Conservation (phyloP, 2,113 vertebrate genomes). For the Tapirus terrestris region DNA sequence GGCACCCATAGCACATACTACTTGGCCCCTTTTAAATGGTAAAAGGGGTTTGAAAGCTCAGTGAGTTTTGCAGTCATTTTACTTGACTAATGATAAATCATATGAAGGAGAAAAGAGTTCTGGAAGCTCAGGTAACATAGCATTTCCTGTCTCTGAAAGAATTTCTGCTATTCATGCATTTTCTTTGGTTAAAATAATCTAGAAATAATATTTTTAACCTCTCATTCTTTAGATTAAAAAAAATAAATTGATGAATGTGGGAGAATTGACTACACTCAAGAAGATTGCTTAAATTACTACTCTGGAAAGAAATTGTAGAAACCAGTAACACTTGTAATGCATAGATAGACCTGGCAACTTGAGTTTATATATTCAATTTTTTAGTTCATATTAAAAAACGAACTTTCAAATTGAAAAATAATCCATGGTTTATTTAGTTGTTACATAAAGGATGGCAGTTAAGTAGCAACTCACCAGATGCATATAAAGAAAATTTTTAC, state of each 20-base stretch:
- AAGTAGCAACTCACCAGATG: not conserved
- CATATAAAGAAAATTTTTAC: not conserved
- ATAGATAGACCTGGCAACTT: not conserved
- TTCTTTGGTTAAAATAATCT: conserved; percentile 25
- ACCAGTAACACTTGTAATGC: not conserved
- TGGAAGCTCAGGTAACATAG: not conserved
- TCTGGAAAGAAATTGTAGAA: not conserved
- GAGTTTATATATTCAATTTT: not conserved
- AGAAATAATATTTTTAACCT: conserved; percentile 36
- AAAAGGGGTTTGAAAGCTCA: not conserved
- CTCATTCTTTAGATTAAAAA: not conserved
- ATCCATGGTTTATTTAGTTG: not conserved
- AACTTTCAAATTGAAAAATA: conserved; percentile 26
- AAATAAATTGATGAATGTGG: not conserved
- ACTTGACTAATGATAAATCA: not conserved
- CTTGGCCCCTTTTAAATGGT: not conserved
- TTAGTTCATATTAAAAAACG: not conserved
- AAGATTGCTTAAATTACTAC: not conserved
- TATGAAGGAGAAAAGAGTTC: not conserved
- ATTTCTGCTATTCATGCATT: not conserved
- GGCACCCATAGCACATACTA: too few relatives aligned
- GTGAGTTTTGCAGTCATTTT: not conserved
- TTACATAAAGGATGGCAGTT: not conserved
- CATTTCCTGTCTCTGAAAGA: conserved; percentile 34
- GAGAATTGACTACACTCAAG: not conserved